A percentile compares a stretch with the other conserved stretches of the same genome.
Evolutionary conservation across 2,113 vertebrate genomes (phyloP).

Genomic region (Tricholaema leucomelas): DNA sequence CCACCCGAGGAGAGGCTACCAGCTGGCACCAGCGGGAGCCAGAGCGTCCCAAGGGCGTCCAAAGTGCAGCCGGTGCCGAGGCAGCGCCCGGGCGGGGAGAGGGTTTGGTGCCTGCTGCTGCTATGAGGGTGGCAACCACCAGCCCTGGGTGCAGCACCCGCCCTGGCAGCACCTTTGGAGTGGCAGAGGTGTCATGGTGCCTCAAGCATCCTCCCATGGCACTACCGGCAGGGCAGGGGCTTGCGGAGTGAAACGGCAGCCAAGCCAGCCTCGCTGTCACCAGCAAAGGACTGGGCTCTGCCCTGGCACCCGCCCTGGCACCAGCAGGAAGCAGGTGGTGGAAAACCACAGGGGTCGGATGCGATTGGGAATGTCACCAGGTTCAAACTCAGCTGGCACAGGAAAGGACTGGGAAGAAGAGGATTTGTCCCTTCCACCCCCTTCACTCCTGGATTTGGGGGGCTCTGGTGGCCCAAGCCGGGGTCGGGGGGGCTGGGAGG

Average conservation of each 20-base stretch:
- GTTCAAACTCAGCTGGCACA: background rate
- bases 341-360: background rate
- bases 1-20: fast-evolving
- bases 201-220: background rate
- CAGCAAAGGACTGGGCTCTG: background rate
- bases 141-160: background rate
- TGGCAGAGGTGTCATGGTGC: fast-evolving
- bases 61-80: background rate
- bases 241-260: background rate
- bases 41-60: background rate
- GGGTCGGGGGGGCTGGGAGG: background rate
- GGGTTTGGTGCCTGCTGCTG: background rate
- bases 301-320: background rate
- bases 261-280: fast-evolving
- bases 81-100: background rate
- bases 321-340: background rate
- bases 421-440: background rate
- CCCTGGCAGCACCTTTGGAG: background rate
- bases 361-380: fast-evolving
- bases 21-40: background rate
- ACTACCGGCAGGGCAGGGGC: background rate
- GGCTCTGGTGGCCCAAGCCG: fast-evolving
- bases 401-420: fast-evolving
- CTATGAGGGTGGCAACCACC: fast-evolving
- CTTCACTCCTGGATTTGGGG: background rate